A percentile compares a stretch with the other conserved stretches of the same genome.
Conservation (phyloP, 1,140 invertebrate species). For the Hyles euphorbiae region DNA sequence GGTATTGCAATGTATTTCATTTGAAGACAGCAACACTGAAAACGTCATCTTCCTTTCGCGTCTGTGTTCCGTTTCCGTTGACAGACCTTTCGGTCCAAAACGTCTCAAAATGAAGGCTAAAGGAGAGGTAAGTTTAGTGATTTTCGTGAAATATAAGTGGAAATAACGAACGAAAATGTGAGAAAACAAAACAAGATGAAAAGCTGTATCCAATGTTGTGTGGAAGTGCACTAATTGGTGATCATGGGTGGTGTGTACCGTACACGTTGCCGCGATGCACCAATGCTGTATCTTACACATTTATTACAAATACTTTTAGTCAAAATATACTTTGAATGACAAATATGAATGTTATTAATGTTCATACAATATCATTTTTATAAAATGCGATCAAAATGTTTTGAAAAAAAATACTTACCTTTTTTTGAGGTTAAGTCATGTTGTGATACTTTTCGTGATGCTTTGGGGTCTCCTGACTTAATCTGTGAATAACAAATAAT, state of each 20-base stretch:
- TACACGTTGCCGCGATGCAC: constrained; percentile 25
- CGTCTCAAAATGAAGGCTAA: constrained; percentile 70
- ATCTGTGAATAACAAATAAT: too few species aligned
- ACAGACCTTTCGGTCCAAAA: constrained; percentile 54
- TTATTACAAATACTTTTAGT: too few species aligned
- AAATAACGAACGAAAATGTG: constrained; percentile 2
- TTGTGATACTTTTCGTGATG: constrained; percentile 26
- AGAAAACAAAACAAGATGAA: background rate
- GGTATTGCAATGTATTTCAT: background rate
- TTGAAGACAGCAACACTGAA: constrained; percentile 21
- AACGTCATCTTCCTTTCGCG: constrained; percentile 46
- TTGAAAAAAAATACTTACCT: too few species aligned
- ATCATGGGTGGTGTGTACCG: constrained; percentile 8
- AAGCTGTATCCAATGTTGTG: constrained; percentile 6
- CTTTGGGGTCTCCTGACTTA: too few species aligned
- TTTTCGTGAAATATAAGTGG: constrained; percentile 15
- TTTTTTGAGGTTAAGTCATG: constrained; percentile 59
- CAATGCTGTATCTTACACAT: background rate
- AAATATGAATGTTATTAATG: too few species aligned
- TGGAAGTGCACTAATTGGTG: constrained; percentile 4
- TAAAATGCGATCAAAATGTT: too few species aligned
- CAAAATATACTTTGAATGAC: too few species aligned
- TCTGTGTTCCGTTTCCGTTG: constrained; percentile 61
- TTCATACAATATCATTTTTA: too few species aligned
- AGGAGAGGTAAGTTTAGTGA: constrained; percentile 61